Percentiles rank a stretch among this genome's conserved stretches.
These are phyloP conservation scores for Zonotrichia leucophrys DNA, from an alignment of 2,113 vertebrate genomes.

Conservation along the genomic window DNA sequence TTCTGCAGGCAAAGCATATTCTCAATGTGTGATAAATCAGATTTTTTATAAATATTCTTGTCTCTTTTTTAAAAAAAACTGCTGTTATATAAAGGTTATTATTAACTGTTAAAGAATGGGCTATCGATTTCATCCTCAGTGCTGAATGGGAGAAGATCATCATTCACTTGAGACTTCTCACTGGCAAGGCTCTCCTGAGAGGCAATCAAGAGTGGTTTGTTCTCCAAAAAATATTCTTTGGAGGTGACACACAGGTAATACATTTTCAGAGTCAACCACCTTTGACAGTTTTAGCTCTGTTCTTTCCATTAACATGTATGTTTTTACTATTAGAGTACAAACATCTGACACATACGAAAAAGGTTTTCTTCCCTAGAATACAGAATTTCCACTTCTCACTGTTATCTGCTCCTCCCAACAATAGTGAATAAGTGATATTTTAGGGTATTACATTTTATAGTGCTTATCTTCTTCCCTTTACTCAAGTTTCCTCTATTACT, in stretches of 20 bases:
- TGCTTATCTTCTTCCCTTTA: background rate
- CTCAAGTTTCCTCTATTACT: background rate
- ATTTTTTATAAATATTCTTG: constrained; percentile 44
- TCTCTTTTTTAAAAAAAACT: background rate
- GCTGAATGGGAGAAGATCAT: background rate
- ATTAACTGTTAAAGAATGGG: constrained; percentile 32
- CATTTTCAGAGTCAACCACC: background rate
- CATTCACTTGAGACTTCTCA: background rate
- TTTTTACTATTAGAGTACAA: background rate
- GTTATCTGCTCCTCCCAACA: background rate
- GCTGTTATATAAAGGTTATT: constrained; percentile 37
- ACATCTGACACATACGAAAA: background rate
- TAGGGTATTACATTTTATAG: background rate
- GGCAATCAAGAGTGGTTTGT: background rate
- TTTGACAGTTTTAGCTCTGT: background rate
- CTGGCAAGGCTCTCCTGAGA: background rate
- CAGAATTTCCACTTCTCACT: background rate
- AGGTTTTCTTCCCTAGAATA: background rate
- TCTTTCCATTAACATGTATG: background rate
- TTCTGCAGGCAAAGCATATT: constrained; percentile 60
- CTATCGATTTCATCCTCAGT: constrained; percentile 2
- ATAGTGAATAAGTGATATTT: background rate
- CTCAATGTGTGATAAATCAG: constrained; percentile 19
- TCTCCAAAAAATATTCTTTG: background rate
- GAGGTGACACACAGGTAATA: background rate